phyloP scores from a whole-genome alignment of 2,888 invertebrate genomes.

The Harmothoe impar region DNA sequence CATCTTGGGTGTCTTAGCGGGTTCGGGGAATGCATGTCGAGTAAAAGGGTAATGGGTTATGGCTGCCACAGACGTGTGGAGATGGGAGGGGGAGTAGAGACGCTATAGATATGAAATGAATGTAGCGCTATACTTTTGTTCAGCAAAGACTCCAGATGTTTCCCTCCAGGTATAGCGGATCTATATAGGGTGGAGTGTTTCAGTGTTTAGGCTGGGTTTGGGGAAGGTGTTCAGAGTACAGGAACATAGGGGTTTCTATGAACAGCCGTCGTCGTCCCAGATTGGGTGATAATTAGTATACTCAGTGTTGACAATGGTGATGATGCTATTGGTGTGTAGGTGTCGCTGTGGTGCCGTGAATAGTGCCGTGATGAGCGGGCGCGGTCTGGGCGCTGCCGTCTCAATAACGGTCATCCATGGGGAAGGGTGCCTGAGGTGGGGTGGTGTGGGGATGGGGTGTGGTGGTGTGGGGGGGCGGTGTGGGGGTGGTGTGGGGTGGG shows the following conservation, averaged over 20 bases:
- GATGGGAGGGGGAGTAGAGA: neutral
- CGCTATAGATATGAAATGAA: no score
- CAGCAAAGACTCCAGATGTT: neutral
- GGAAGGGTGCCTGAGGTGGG: neutral
- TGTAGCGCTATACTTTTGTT: neutral
- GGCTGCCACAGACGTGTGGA: neutral
- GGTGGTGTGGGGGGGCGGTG: no score
- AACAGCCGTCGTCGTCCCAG: neutral
- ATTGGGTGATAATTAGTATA: neutral
- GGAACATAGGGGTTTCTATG: neutral
- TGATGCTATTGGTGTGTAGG: slow-evolving; percentile 21
- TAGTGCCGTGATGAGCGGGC: slow-evolving; percentile 48
- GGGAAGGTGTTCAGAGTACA: neutral
- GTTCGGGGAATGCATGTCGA: neutral
- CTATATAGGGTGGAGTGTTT: no score
- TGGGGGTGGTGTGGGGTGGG: no score
- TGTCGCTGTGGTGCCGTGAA: slow-evolving; percentile 46
- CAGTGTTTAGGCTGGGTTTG: neutral
- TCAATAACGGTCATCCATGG: slow-evolving; percentile 44
- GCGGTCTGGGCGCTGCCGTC: neutral
- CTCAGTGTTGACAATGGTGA: slow-evolving; percentile 15
- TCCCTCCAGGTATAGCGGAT: no score
- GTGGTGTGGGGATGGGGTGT: no score
- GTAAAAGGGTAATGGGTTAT: no score
- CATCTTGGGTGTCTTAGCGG: neutral